Base-by-base conservation (phyloP, 2,797 vertebrate species). In the Danio kyathit region DNA sequence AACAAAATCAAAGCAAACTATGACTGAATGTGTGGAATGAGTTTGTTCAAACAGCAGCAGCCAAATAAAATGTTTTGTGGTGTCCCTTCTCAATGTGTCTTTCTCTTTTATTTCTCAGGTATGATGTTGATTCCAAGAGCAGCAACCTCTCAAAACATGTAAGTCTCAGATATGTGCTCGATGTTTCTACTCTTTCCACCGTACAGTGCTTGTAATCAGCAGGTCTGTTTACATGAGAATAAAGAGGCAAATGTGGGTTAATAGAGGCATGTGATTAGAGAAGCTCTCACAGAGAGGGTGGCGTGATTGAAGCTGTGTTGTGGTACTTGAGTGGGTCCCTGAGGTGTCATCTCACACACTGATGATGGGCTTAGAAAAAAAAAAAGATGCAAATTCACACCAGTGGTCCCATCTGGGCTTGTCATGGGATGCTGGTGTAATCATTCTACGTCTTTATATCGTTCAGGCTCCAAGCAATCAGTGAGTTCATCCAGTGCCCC, bases 61-160 rank as follows among this genome's bases (percentile, higher is more conserved):
- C n/a, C n/a, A n/a, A n/a, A n/a, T n/a, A n/a, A n/a, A n/a, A n/a
- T n/a, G 43, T 17, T 21, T 16, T 67, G 65, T 14, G 40, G 40
- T 17, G 10, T 69, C 61, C 1, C 29, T 76, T 41, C 11, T 49
- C 10, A 74, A 5, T 17, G 11, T n/a, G 6, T 74, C 64, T 44
- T 70, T 48, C 21, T 81, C 83, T 79, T 88, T 78, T 78, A 66
- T 87, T 87, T 88, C 89, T 41, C 84, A 99, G 98, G 92, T 99
- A 99, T 13, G 98, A 99, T 82, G 97, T 99, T 44, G 98, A 99
- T 90, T 99, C 97, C 0, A 99, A 99, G 91, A 99, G 98, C 54
- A 95, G 95, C 86, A 98, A 99, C 88, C 94, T 99, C 69, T 98
- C 97, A 40, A 99, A 99, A 89, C 98, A 99, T 63, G 98, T 99